Base-by-base conservation (phyloP, 1,140 invertebrate species). In the Drosophila sturtevanti region DNA sequence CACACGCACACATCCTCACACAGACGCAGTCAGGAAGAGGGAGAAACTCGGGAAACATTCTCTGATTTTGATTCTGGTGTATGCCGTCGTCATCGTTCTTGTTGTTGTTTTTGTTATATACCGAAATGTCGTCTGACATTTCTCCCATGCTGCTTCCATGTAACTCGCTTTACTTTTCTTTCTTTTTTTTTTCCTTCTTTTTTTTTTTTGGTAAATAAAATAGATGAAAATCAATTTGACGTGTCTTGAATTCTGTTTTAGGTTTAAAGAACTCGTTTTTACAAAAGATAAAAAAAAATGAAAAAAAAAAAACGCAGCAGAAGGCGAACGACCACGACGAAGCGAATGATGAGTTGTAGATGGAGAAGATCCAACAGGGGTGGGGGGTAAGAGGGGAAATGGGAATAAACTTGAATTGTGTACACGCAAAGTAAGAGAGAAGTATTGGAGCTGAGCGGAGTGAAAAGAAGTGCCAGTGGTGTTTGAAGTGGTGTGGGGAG, bases 151-250 rank as follows among this genome's bases (percentile, higher is more conserved):
- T 76, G 72, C 66, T 69, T 73, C 44, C 59, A 68, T 63, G 77
- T 80, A 80, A 85, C 70, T 80, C 65, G 77, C 81, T 72, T 73
- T 67, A 73, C 44, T 78, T 67, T 54, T 60, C 16, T 41, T 63
- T 68, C 31, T 37, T 66, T 27, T 41, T 55, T 41, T 63, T 34
- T 67, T 69, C n/a, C n/a, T n/a, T n/a, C n/a, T n/a, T n/a, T n/a
- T n/a, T 41, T 63, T 34, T 67, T 69, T 78, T 56, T 72, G 69
- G 82, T 81, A 86, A 77, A 81, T 87, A 81, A 87, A 86, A 86
- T 86, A 82, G 82, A 87, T 86, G 82, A 87, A 86, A 86, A 86
- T 86, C 79, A 86, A 86, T 86, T 86, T 87, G 82, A 86, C 82
- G 82, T 86, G 82, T 86, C 75, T 86, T 81, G 81, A 86, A 87